A percentile compares a stretch with the other conserved stretches of the same genome.
Conservation (phyloP, 2,797 vertebrate species). For the Oreochromis mossambicus region DNA sequence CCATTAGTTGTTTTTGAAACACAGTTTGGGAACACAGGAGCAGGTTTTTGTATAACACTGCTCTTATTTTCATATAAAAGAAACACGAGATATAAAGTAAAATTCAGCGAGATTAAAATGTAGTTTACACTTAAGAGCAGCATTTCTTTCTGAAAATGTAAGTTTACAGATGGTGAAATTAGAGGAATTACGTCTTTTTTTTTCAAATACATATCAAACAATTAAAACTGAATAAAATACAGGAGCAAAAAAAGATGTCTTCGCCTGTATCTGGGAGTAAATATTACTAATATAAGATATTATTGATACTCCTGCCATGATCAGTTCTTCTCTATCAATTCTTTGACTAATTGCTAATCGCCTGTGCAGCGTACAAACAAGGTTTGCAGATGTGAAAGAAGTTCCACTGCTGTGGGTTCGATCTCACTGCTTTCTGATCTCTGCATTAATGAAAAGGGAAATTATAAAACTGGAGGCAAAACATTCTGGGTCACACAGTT, state of each 20-base stretch:
- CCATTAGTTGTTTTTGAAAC: neutral
- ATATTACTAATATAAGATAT: neutral
- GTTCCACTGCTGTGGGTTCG: neutral
- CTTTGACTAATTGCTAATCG: too few relatives aligned
- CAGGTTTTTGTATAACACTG: neutral
- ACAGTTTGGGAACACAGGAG: neutral
- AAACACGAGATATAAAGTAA: neutral
- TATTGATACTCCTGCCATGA: too few relatives aligned
- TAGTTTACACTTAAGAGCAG: neutral
- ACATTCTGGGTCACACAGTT: fast-evolving
- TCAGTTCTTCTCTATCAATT: too few relatives aligned
- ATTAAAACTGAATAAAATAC: neutral
- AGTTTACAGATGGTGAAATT: neutral
- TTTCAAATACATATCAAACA: neutral
- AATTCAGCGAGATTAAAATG: neutral
- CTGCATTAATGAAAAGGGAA: fast-evolving
- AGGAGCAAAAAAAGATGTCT: neutral
- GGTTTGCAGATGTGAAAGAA: too few relatives aligned
- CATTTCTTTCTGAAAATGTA: neutral
- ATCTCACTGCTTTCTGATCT: neutral
- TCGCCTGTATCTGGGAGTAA: neutral
- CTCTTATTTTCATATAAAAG: neutral
- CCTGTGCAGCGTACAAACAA: too few relatives aligned
- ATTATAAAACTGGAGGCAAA: neutral
- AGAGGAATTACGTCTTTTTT: neutral